phyloP scores from a whole-genome alignment of 2,113 vertebrate species.

The Pholis gunnellus region DNA sequence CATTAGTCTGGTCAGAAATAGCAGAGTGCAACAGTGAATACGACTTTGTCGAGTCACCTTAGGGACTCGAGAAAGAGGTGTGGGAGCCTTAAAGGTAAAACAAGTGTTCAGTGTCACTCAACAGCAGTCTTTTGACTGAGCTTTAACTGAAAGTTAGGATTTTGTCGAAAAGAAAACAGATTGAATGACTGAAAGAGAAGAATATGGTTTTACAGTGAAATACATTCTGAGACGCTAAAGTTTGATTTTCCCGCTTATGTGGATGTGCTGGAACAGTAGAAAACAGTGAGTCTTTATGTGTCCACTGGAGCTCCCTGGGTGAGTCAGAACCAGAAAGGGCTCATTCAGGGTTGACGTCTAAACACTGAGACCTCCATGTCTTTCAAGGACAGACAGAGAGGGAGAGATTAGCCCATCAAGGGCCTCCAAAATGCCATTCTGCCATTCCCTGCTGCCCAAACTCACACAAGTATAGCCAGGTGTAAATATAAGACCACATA shows the following conservation, averaged over 20 bases:
- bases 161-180: constrained; percentile 30
- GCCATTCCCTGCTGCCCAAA: constrained; percentile 11
- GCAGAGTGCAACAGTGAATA: constrained; percentile 55
- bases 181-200: constrained; percentile 34
- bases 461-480: constrained; percentile 1
- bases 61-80: constrained; percentile 41
- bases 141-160: neutral
- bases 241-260: constrained; percentile 51
- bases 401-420: constrained; percentile 43
- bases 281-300: constrained; percentile 77
- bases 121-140: constrained; percentile 64
- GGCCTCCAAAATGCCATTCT: constrained; percentile 30
- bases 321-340: constrained; percentile 76
- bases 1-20: constrained; percentile 63
- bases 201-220: constrained; percentile 27
- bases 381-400: constrained; percentile 39
- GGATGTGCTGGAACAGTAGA: constrained; percentile 60
- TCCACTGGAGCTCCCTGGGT: constrained; percentile 53
- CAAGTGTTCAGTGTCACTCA: constrained; percentile 63
- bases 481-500: constrained; percentile 9
- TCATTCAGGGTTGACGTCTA: constrained; percentile 72
- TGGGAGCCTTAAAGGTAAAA: constrained; percentile 63
- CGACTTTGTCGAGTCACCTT: constrained; percentile 64
- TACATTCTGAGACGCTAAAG: neutral
- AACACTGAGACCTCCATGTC: constrained; percentile 71